Evolutionary conservation across 2,888 invertebrate genomes (phyloP), one percentile per base, ranked within the genome.

Genomic region (Epistrophella euchroma): DNA sequence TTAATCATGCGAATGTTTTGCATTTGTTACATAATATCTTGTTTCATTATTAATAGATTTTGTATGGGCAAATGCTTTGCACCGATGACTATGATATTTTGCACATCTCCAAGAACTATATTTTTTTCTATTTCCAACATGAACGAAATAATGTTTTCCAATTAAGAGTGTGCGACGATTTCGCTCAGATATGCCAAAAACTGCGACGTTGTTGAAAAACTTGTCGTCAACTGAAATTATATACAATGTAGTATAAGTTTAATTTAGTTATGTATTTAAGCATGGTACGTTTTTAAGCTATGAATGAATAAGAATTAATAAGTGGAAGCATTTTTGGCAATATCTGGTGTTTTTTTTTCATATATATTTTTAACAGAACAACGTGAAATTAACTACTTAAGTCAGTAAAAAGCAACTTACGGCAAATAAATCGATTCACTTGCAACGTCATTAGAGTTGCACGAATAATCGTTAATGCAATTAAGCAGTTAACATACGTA

Each of bases 71-170:
- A 47, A 45, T 22, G 64, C 64, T 19, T 32, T 64, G 15, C 64
- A 64, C 1, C 17, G 62, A 64, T 64, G 62, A 28, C 43, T 45
- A 10, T 45, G n/a, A 28, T 47, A 64, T 19, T 45, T 28, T 47
- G 28, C n/a, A 32, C 73, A 73, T 73, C 73, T 50, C 73, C 73
- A 73, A 28, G 73, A 62, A 40, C 28, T 62, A 32, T 15, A 60
- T 40, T 37, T 35, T n/a, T 17, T 50, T 52, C 62, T 62, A 3
- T 15, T 13, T 9, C 50, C 40, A 47, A 50, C 40, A 47, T 64
- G 45, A 45, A 52, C 25, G 25, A 73, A 73, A 19, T 25, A 9
- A 28, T 73, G 19, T 28, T 47, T 62, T 37, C 52, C 73, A 52
- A 73, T 52, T 13, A 73, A 28, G 17, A 73, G 50, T 45, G 50